Evolutionary conservation across 2,113 vertebrate genomes (phyloP).

Genomic region (Pelobates fuscus): DNA sequence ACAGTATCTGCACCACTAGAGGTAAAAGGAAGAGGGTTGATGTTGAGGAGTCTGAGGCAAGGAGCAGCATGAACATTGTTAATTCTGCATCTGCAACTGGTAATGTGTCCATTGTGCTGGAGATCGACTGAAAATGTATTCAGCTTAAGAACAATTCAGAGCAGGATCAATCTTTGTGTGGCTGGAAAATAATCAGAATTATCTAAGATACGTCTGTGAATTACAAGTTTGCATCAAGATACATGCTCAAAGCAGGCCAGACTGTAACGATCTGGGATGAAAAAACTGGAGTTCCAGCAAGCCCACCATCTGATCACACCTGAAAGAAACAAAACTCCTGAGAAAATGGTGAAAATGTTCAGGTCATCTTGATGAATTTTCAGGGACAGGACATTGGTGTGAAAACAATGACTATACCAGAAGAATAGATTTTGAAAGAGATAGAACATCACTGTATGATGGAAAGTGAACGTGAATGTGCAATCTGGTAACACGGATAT

Average conservation of each 20-base stretch:
- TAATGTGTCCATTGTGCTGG: conserved; percentile 79
- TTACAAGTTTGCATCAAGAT: conserved; percentile 90
- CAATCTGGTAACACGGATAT: conserved; percentile 78
- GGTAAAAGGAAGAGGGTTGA: conserved; percentile 85
- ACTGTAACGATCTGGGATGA: conserved; percentile 88
- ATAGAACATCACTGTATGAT: not conserved
- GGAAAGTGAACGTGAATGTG: conserved; percentile 75
- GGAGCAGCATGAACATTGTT: conserved; percentile 83
- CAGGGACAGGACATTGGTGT: conserved; percentile 91
- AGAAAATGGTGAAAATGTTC: conserved; percentile 80
- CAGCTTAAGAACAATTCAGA: conserved; percentile 81
- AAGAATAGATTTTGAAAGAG: conserved; percentile 58
- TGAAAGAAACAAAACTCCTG: conserved; percentile 90
- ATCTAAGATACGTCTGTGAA: conserved; percentile 73
- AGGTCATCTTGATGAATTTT: conserved; percentile 79
- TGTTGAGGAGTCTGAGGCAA: conserved; percentile 84
- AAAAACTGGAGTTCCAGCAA: conserved; percentile 83
- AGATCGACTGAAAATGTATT: conserved; percentile 89
- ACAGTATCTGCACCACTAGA: conserved; percentile 71
- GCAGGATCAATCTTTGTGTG: conserved; percentile 90
- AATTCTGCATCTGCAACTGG: conserved; percentile 87
- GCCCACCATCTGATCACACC: conserved; percentile 84
- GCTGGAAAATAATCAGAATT: conserved; percentile 80
- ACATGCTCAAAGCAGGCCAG: conserved; percentile 84
- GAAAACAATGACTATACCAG: conserved; percentile 71